A percentile compares a stretch with the other conserved stretches of the same genome.
phyloP scores from a whole-genome alignment of 2,888 invertebrate genomes.

The Embidobia sp. region DNA sequence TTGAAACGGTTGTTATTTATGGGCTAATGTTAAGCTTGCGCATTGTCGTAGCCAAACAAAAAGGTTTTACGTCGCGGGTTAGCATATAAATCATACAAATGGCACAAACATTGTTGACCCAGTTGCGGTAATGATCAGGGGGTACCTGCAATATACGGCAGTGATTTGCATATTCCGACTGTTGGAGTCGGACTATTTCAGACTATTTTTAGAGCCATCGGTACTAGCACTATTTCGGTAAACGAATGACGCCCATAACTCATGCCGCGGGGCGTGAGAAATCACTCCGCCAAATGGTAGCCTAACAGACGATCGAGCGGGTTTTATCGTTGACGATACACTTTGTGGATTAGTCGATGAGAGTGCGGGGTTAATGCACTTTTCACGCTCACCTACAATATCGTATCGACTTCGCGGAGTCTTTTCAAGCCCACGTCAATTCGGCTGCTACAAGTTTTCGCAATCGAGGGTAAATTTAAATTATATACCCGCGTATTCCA shows the following conservation, averaged over 20 bases:
- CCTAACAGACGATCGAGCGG: constrained; percentile 37
- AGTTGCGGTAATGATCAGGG: constrained; percentile 67
- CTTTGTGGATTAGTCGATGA: constrained; percentile 34
- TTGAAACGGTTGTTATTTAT: no score
- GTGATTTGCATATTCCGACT: constrained; percentile 69
- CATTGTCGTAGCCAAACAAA: constrained; percentile 27
- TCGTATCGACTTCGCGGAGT: no score
- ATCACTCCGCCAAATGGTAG: constrained; percentile 42
- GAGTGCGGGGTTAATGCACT: constrained; percentile 45
- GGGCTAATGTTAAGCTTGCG: constrained; percentile 10
- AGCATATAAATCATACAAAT: constrained; percentile 63
- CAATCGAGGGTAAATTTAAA: no score
- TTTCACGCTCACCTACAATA: constrained; percentile 7
- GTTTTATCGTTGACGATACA: constrained; percentile 44
- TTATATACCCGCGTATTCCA: no score
- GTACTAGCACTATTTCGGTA: constrained; percentile 55
- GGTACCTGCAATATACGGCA: constrained; percentile 63
- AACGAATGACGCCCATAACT: constrained; percentile 61
- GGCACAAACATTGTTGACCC: constrained; percentile 69
- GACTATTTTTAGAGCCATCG: constrained; percentile 59
- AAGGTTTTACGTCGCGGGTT: constrained; percentile 28
- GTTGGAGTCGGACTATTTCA: no score
- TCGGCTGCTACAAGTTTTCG: no score
- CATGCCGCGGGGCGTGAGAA: constrained; percentile 65
- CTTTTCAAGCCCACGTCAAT: no score